Evolutionary conservation across 1,140 invertebrate genomes (phyloP), one percentile per base, ranked within the genome.

Genomic region (Micrasema minimum): DNA sequence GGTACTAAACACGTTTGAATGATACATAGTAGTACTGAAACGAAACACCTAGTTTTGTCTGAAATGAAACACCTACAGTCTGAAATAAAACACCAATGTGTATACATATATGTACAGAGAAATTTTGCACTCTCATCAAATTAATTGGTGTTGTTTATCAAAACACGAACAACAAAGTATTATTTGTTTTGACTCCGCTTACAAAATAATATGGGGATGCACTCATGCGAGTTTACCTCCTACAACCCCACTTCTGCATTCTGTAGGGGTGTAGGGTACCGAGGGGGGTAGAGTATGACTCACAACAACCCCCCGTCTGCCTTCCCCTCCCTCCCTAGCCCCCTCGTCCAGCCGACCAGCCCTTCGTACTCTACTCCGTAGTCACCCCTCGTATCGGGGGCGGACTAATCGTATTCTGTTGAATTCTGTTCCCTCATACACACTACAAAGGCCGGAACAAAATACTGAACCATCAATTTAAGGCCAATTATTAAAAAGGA

Each of bases 361-460:
- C 48, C 48, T 20, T 51, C 11, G 16, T 20, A 9, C 20, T 3
- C 48, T 23, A 20, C 50, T n/a, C 50, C 20, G n/a, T 45, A 53
- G n/a, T 53, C 20, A 53, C 10, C 46, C 50, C 50, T 53, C 50
- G 50, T 26, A n/a, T 53, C 20, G 46, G 16, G 20, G 51, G 35
- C 14, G 55, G 37, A 35, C 55, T 59, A 59, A 59, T 59, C 55
- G 55, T 41, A 59, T 59, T 59, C 55, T 59, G 55, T 59, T 59
- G 55, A 18, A 59, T 59, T 59, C 55, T 59, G 55, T 59, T 59
- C 55, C 55, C 31, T 59, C 16, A 59, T 59, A 41, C 55, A 59
- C 55, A 59, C 55, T 59, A 59, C 55, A 59, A 14, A 31, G 26
- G 26, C 35, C 2, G 55, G 37, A 59, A 20, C 37, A 22, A 59